A percentile compares a stretch with the other conserved stretches of the same genome.
These are phyloP conservation scores for Engystomops pustulosus DNA, from an alignment of 2,113 vertebrate genomes.

Conservation along the genomic window DNA sequence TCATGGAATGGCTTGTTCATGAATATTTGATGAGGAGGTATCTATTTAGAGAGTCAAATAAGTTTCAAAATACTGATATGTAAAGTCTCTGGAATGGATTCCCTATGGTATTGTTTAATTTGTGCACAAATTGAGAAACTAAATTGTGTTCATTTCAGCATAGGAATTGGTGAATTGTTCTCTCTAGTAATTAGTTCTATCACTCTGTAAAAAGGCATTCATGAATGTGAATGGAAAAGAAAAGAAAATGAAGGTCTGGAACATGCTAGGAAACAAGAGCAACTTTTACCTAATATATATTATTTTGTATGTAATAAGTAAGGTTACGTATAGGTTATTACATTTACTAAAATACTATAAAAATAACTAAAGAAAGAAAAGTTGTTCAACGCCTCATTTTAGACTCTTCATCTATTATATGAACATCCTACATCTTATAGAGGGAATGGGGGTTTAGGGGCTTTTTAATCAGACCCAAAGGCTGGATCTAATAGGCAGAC, in stretches of 20 bases:
- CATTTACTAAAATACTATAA: too few species aligned
- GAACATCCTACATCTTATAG: too few species aligned
- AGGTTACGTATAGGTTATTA: too few species aligned
- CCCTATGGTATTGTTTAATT: conserved; percentile 44
- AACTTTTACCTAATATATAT: not conserved
- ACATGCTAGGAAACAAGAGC: not conserved
- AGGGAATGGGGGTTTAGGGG: too few species aligned
- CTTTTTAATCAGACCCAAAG: too few species aligned
- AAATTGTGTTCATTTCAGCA: conserved; percentile 50
- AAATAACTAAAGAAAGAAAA: too few species aligned
- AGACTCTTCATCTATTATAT: too few species aligned
- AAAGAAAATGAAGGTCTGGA: not conserved
- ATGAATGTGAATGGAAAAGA: conserved; percentile 31
- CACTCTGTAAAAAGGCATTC: conserved; percentile 16
- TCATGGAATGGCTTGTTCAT: not conserved
- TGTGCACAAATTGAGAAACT: conserved; percentile 49
- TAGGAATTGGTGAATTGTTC: conserved; percentile 43
- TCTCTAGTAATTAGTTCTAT: conserved; percentile 42
- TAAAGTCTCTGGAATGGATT: conserved; percentile 11
- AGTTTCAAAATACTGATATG: conserved; percentile 35
- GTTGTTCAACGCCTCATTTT: too few species aligned
- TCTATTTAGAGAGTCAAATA: conserved; percentile 44
- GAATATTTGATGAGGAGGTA: conserved; percentile 29
- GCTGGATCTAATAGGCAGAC: too few species aligned
- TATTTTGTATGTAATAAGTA: not conserved